Percentiles rank a stretch among this genome's conserved stretches.
phyloP scores from a whole-genome alignment of 2,888 invertebrate genomes.

The Phalera bucephala region DNA sequence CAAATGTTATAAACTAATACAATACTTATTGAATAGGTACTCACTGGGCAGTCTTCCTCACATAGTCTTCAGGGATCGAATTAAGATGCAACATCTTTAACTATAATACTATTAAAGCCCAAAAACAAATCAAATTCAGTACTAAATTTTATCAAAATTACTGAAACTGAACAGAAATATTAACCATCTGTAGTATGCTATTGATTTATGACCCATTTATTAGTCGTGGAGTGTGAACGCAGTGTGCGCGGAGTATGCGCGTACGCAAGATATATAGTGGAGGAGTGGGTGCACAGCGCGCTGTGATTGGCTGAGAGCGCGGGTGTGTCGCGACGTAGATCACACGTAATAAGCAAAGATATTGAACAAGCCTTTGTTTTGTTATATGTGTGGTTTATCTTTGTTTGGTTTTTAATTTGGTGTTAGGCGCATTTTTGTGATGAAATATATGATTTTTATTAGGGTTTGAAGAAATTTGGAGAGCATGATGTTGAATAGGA shows the following conservation, averaged over 20 bases:
- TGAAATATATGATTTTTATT: too few species aligned
- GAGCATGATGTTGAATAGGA: too few species aligned
- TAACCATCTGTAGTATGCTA: slow-evolving; percentile 76
- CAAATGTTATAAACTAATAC: too few species aligned
- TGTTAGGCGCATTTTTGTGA: too few species aligned
- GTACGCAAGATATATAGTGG: slow-evolving; percentile 58
- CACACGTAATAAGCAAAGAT: slow-evolving; percentile 14
- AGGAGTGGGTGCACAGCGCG: slow-evolving; percentile 55
- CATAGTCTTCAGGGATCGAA: slow-evolving; percentile 67
- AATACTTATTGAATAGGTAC: too few species aligned
- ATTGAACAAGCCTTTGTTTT: neutral
- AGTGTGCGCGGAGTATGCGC: slow-evolving; percentile 47
- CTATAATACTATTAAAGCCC: slow-evolving; percentile 25
- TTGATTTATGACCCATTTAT: slow-evolving; percentile 78
- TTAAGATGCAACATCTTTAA: slow-evolving; percentile 72
- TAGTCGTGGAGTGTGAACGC: slow-evolving; percentile 32
- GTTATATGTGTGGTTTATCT: too few species aligned
- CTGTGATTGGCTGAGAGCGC: slow-evolving; percentile 65
- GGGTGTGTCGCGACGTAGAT: slow-evolving; percentile 68
- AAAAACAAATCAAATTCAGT: slow-evolving; percentile 11
- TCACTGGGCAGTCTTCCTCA: slow-evolving; percentile 66
- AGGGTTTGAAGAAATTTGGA: too few species aligned
- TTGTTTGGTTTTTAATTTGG: too few species aligned
- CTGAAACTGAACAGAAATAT: slow-evolving; percentile 81
- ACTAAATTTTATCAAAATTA: slow-evolving; percentile 69